Base-by-base conservation (phyloP, 2,113 vertebrate species). In the Deroptyus accipitrinus region DNA sequence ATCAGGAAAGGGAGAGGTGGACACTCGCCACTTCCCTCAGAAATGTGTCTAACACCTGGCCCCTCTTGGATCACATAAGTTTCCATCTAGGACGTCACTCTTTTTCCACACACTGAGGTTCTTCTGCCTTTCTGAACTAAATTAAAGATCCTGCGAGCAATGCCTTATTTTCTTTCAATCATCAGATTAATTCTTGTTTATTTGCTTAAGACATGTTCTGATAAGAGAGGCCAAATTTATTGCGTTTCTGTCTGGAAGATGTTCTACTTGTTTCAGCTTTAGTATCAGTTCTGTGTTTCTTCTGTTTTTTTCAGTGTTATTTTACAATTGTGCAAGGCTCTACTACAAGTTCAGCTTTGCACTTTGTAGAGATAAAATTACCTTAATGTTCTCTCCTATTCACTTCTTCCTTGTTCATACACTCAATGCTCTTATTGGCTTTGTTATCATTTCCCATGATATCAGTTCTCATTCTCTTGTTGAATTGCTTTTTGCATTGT, bases 291-390 rank as follows among this genome's bases (percentile, higher is more conserved):
- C 62, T 80, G 19, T 44, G 17, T 46, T 78, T 82, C 37, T 72
- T 78, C 0, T 0, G 1, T 0, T 4, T 59, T 75, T 78, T 88
- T 62, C 28, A 69, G 49, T 0, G 0, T 70, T 18, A 0, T 59
- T 80, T 88, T 92, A 87, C 54, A 89, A 6, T 17, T 77, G 54
- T 83, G 46, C 19, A 63, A 11, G 25, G 62, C 69, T 93, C 9
- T 82, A 4, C 24, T 70, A 67, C 13, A 27, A 82, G n/a, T 70
- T 70, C 44, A 74, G 18, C 67, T 83, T 93, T 80, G 16, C 54
- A 54, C 46, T 66, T 61, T 66, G 76, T 30, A 70, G 78, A 76
- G 44, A 78, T 83, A 90, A 86, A 85, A 85, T 90, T 91, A 90
- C 78, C 67, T 80, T 79, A 42, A 76, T 93, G 72, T 88, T 42